Evolutionary conservation across 2,888 invertebrate species (phyloP).

Genomic region (Torymus auratus): DNA sequence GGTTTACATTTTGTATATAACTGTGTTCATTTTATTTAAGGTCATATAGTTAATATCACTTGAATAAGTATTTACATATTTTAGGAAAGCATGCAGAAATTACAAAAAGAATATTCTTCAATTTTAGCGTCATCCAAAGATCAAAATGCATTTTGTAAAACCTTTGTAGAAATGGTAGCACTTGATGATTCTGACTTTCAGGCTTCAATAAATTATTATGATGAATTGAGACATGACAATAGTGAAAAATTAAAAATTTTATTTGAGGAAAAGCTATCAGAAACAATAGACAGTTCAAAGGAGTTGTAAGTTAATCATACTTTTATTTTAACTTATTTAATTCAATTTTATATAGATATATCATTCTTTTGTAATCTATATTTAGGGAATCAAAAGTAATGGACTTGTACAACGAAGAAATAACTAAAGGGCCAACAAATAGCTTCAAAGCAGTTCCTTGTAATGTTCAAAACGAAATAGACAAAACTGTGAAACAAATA

Average conservation of each 20-base stretch:
- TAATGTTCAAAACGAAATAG: constrained; percentile 62
- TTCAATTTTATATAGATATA: too few species aligned
- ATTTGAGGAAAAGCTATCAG: constrained; percentile 60
- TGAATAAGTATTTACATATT: constrained; percentile 30
- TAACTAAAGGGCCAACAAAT: constrained; percentile 64
- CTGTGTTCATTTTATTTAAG: too few species aligned
- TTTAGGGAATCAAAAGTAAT: constrained; percentile 66
- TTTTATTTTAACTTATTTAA: background rate
- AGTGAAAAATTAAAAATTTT: constrained; percentile 61
- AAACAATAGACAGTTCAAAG: constrained; percentile 56
- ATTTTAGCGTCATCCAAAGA: constrained; percentile 58
- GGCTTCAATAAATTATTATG: constrained; percentile 64
- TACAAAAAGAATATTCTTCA: constrained; percentile 66
- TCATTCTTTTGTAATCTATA: constrained; percentile 18
- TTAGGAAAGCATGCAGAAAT: constrained; percentile 68
- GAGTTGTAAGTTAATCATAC: constrained; percentile 60
- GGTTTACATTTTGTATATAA: too few species aligned
- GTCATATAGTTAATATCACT: too few species aligned
- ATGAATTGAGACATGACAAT: constrained; percentile 65
- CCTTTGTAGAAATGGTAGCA: constrained; percentile 67
- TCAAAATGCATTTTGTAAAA: constrained; percentile 68
- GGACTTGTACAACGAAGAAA: constrained; percentile 64
- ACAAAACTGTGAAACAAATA: constrained; percentile 61
- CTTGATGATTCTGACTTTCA: constrained; percentile 60
- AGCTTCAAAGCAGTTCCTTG: constrained; percentile 65